Evolutionary conservation across 1,140 invertebrate genomes (phyloP).

Genomic region (Diprion similis): DNA sequence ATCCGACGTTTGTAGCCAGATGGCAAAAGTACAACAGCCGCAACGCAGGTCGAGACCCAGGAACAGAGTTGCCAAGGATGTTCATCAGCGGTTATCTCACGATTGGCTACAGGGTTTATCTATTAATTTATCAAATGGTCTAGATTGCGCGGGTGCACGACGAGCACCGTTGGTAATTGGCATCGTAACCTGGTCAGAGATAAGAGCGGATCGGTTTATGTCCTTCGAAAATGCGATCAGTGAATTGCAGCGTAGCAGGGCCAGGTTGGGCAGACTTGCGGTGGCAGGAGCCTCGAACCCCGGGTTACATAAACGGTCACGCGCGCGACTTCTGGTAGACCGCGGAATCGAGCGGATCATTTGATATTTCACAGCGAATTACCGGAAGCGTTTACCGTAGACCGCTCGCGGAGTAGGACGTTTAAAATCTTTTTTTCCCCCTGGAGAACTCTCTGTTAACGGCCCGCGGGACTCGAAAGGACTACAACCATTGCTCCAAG

Average conservation of each 20-base stretch:
- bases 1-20: background rate
- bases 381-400: background rate
- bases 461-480: too few species aligned
- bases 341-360: background rate
- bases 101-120: background rate
- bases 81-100: background rate
- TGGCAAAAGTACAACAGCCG: background rate
- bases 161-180: background rate
- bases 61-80: background rate
- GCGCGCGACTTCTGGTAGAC: background rate
- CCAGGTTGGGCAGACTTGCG: too few species aligned
- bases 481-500: too few species aligned
- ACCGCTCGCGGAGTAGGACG: too few species aligned
- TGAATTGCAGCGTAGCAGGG: background rate
- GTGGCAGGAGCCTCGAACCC: too few species aligned
- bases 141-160: background rate
- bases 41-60: background rate
- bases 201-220: constrained; percentile 2
- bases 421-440: too few species aligned
- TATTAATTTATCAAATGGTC: constrained; percentile 6
- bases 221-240: background rate
- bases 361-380: constrained; percentile 7
- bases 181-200: background rate
- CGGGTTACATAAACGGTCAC: background rate
- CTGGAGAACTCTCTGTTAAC: too few species aligned